Evolutionary conservation across 2,888 invertebrate species (phyloP), one percentile per base, ranked within the genome.

Genomic region (Andrena camellia): DNA sequence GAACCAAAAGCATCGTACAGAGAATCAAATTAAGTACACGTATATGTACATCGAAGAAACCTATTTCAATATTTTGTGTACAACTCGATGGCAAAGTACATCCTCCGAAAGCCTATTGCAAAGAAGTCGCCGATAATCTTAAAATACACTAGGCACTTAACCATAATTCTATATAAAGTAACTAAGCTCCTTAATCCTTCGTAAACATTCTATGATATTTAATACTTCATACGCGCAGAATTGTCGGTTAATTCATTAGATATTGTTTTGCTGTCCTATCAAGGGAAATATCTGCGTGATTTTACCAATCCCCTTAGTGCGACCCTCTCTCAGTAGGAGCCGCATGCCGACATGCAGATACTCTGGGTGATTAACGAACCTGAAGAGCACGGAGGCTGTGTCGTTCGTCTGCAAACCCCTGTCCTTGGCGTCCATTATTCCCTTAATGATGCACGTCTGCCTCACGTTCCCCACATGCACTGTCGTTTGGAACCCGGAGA

Each of bases 391-490:
- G 0, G 97, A 97, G 0, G 98, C 98, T 6, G 96, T 96, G 90
- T 98, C 97, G 88, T 99, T 98, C 0, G 98, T 98, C 52, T 97
- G 96, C 79, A 97, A 95, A 71, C 96, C 96, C 90, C 95, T 94
- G 0, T 95, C 94, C 0, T 96, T 96, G 92, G 96, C 95, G 13
- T 95, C 95, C 95, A 96, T 95, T 83, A 96, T 96, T 23, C 96
- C 98, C 90, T 97, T 96, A 66, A 99, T 97, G 8, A 97, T 96
- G n/a, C 98, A 99, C 0, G 99, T 99, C 94, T 99, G 99, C 0
- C 99, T 95, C 7, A 99, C 98, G 90, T 98, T 99, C 0, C 99
- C 99, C 70, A 99, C 98, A 94, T 99, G 99, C 0, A 99, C 97
- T 0, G 99, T 99, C 26, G 98, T 97, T 94, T 98, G 98, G 93